phyloP scores from a whole-genome alignment of 2,888 invertebrate genomes.

The Diloba caeruleocephala region DNA sequence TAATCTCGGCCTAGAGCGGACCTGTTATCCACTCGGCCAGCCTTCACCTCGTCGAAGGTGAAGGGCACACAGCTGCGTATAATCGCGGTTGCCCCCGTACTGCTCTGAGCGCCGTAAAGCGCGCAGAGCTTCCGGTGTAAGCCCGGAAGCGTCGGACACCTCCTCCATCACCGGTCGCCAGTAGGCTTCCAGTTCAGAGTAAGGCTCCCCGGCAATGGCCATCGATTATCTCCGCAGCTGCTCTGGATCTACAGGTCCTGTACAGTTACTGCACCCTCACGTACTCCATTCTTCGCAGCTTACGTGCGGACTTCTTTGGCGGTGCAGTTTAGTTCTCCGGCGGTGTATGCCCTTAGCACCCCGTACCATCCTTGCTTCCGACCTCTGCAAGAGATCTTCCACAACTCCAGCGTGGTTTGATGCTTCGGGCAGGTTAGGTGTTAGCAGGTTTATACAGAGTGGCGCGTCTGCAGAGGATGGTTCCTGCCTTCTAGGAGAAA shows the following conservation, averaged over 20 bases:
- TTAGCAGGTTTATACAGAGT: background rate
- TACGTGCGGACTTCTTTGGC: background rate
- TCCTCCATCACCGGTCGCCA: conserved; percentile 31
- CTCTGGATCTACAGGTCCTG: conserved; percentile 1
- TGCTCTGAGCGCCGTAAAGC: conserved; percentile 2
- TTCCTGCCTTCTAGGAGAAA: background rate
- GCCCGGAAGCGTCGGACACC: conserved; percentile 25
- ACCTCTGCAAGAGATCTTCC: background rate
- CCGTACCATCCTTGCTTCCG: conserved; percentile 10
- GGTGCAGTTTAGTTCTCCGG: background rate
- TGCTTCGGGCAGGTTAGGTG: background rate
- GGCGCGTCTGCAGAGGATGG: background rate
- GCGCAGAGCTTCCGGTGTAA: conserved; percentile 12
- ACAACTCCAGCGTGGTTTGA: conserved; percentile 4
- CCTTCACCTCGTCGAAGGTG: conserved; percentile 17
- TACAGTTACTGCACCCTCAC: conserved; percentile 6
- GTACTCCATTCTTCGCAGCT: conserved; percentile 9
- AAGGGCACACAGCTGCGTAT: conserved; percentile 17
- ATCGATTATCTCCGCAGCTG: background rate
- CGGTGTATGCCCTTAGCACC: background rate
- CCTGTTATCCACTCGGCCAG: conserved; percentile 4
- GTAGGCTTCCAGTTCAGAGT: conserved; percentile 18
- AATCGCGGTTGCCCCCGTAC: conserved; percentile 11
- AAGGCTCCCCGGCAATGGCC: no score
- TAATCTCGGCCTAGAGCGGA: conserved; percentile 19